These are phyloP conservation scores for Latrodectus geometricus DNA, from an alignment of 1,140 invertebrate species.

Conservation along the genomic window DNA sequence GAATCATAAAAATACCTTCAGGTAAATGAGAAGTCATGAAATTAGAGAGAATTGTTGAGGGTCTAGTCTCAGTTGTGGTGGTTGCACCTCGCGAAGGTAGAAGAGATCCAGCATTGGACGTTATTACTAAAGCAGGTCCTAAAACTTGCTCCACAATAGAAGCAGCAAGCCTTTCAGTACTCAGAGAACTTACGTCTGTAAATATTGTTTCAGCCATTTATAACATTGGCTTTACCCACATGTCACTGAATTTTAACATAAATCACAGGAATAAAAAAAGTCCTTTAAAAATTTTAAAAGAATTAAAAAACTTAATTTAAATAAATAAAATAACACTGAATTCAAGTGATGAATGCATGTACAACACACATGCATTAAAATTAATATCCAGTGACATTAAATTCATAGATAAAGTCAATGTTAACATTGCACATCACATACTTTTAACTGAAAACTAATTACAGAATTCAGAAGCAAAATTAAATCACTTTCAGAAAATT, in stretches of 20 bases:
- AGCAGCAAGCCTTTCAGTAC: slow-evolving; percentile 69
- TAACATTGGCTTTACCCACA: background rate
- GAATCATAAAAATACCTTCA: slow-evolving; percentile 49
- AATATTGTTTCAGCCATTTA: slow-evolving; percentile 35
- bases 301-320: no score
- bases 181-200: slow-evolving; percentile 58
- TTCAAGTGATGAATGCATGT: no score
- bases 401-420: no score
- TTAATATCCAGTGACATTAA: no score
- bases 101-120: slow-evolving; percentile 58
- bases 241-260: background rate
- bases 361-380: no score
- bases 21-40: slow-evolving; percentile 36
- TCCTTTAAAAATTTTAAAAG: no score
- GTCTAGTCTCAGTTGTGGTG: slow-evolving; percentile 37
- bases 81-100: slow-evolving; percentile 45
- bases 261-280: no score
- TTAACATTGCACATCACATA: no score
- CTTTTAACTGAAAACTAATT: no score
- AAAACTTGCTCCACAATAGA: slow-evolving; percentile 71
- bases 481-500: no score
- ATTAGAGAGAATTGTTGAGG: slow-evolving; percentile 43
- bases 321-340: no score
- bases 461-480: no score
- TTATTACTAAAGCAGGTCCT: slow-evolving; percentile 65